Evolutionary conservation across 2,113 vertebrate genomes (phyloP).

Genomic region (Rhinopomastus cyanomelas): DNA sequence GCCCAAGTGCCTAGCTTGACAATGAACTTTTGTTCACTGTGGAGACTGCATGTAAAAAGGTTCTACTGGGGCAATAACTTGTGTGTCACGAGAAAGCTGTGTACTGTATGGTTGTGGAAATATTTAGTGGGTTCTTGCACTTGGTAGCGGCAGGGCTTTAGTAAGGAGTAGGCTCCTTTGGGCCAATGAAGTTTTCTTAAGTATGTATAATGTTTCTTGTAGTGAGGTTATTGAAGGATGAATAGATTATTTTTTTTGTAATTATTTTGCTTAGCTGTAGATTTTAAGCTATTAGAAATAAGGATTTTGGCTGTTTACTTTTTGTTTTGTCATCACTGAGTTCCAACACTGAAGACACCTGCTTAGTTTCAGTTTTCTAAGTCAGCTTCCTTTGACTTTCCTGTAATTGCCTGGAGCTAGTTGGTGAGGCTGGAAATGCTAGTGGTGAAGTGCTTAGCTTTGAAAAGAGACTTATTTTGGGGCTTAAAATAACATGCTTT

Average conservation of each 20-base stretch:
- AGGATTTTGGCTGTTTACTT: slow-evolving; percentile 18
- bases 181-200: slow-evolving; percentile 30
- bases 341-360: slow-evolving; percentile 62
- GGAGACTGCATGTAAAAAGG: slow-evolving; percentile 33
- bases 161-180: slow-evolving; percentile 35
- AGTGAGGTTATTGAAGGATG: background rate
- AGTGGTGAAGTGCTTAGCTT: background rate
- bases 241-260: background rate
- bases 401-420: background rate
- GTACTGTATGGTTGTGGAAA: background rate
- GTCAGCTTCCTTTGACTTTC: background rate
- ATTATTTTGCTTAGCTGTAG: background rate
- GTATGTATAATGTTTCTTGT: background rate
- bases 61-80: slow-evolving; percentile 42
- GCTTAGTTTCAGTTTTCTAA: slow-evolving; percentile 64
- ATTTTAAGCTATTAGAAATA: background rate
- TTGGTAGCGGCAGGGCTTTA: background rate
- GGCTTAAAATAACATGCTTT: background rate
- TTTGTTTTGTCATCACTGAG: background rate
- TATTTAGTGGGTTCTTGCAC: background rate
- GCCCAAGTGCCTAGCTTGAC: slow-evolving; percentile 69
- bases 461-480: background rate
- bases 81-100: slow-evolving; percentile 13
- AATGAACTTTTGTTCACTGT: slow-evolving; percentile 71
- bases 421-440: background rate